Evolutionary conservation across 2,113 vertebrate genomes (phyloP), one percentile per base, ranked within the genome.

Genomic region (Chiloscyllium plagiosum): DNA sequence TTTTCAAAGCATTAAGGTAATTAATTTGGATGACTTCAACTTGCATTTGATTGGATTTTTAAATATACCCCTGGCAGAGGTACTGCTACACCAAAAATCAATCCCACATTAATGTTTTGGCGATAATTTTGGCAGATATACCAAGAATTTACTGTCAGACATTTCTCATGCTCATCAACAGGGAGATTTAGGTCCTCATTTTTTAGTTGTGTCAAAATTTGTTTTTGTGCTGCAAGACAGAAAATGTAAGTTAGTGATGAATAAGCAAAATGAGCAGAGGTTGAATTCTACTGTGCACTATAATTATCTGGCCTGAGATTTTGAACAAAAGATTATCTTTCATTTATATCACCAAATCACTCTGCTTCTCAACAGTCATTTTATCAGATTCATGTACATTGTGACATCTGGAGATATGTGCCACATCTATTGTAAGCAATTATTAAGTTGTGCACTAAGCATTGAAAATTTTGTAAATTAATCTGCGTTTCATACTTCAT

Each of bases 401-500:
- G 24, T 76, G 94, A 95, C 94, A 95, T 76, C 70, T 95, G 69
- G 68, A 95, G 94, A 95, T 72, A 76, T 95, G 69, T 70, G 24
- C 47, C 94, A 47, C 29, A 72, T 95, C 68, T 70, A 72, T 95
- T 95, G 69, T 95, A 95, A 95, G 68, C 66, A 95, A 95, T 95
- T 96, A 97, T 97, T 97, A 97, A 96, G 96, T 98, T 98, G 98
- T 97, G 98, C 98, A 98, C 98, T 98, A 98, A 98, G 98, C 97
- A 97, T 96, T 97, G 97, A 96, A 97, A 98, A 98, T 97, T 95
- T 95, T 95, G 97, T 97, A 97, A 98, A 98, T 98, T 98, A 98
- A 98, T 98, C 98, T 98, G 97, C 97, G 98, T 98, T 98, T 98
- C 98, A 98, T 98, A 98, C 98, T 98, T 98, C 98, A 98, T 98